Evolutionary conservation across 2,888 invertebrate species (phyloP).

Genomic region (Campaea margaritaria): DNA sequence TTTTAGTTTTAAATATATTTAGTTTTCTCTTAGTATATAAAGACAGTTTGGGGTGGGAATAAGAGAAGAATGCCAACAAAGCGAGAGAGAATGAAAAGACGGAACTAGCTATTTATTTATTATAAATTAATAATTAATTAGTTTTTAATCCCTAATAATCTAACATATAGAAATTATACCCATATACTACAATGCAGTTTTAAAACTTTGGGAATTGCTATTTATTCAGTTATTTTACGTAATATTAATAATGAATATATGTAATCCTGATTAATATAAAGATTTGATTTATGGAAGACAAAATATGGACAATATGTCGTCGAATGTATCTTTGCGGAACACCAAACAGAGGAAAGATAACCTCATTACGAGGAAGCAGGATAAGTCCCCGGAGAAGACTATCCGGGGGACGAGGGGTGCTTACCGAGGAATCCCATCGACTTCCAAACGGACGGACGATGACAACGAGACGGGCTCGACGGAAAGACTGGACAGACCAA

Average conservation of each 20-base stretch:
- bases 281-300: slow-evolving; percentile 54
- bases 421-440: slow-evolving; percentile 74
- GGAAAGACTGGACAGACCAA: slow-evolving; percentile 81
- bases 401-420: slow-evolving; percentile 79
- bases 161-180: slow-evolving; percentile 48
- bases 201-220: slow-evolving; percentile 54
- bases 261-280: slow-evolving; percentile 47
- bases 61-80: slow-evolving; percentile 72
- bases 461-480: slow-evolving; percentile 70
- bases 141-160: slow-evolving; percentile 59
- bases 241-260: slow-evolving; percentile 44
- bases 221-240: slow-evolving; percentile 50
- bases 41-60: slow-evolving; percentile 54
- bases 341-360: slow-evolving; percentile 81
- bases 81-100: slow-evolving; percentile 83
- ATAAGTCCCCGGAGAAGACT: slow-evolving; percentile 82
- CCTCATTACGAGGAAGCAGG: slow-evolving; percentile 80
- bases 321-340: slow-evolving; percentile 73
- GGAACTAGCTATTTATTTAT: slow-evolving; percentile 80
- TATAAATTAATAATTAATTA: slow-evolving; percentile 62
- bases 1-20: slow-evolving; percentile 64
- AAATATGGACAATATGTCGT: slow-evolving; percentile 82
- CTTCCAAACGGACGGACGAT: slow-evolving; percentile 76
- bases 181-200: slow-evolving; percentile 41
- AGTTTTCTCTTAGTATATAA: slow-evolving; percentile 62